phyloP scores from a whole-genome alignment of 2,797 vertebrate genomes.

The Sebastes matsubarae region DNA sequence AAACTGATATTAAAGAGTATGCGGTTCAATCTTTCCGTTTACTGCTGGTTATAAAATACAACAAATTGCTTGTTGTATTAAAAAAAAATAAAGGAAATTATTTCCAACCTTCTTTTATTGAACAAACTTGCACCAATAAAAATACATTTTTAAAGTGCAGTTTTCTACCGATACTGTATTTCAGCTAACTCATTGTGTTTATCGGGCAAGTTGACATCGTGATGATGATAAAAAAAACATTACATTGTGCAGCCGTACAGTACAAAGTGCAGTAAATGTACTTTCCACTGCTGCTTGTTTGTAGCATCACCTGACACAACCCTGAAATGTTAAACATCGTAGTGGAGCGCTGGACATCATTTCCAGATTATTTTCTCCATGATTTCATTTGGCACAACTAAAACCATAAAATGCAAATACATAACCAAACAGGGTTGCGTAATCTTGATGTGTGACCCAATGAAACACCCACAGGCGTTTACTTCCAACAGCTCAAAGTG shows the following conservation, averaged over 20 bases:
- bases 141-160: too few species aligned
- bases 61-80: too few species aligned
- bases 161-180: too few species aligned
- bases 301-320: neutral
- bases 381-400: neutral
- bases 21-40: rapidly evolving
- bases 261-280: neutral
- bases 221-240: too few species aligned
- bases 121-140: neutral
- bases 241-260: neutral
- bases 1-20: too few species aligned
- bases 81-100: neutral
- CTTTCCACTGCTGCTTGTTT: neutral
- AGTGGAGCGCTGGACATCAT: neutral
- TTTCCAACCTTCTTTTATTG: neutral
- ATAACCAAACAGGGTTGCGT: slow-evolving; percentile 34
- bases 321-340: neutral
- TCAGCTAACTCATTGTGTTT: too few species aligned
- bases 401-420: slow-evolving; percentile 21
- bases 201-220: rapidly evolving
- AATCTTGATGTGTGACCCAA: slow-evolving; percentile 45
- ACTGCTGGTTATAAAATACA: too few species aligned
- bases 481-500: slow-evolving; percentile 36
- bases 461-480: slow-evolving; percentile 40
- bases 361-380: neutral